Base-by-base conservation (phyloP, 2,888 invertebrate species). In the Aphidoletes aphidimyza region DNA sequence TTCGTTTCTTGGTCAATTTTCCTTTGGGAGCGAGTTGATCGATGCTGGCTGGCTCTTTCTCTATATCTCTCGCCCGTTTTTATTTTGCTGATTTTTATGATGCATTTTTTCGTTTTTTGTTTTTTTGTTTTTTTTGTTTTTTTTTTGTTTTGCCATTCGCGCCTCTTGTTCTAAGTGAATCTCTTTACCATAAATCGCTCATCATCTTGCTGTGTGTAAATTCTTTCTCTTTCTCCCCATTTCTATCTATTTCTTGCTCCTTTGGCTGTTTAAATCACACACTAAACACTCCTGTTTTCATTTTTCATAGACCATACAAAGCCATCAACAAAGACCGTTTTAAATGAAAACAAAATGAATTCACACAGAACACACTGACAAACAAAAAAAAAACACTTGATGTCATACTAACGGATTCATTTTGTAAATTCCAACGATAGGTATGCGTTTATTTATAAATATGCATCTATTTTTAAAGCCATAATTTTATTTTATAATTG, bases 1-100 rank as follows among this genome's bases (percentile, higher is more conserved):
- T 69, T 69, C 14, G 69, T 30, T 54, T 69, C 69, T 69, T 69
- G 69, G 69, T 30, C 69, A 69, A 69, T 69, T n/a, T 69, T 69
- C 69, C 69, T 54, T 11, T 30, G 26, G 34, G 34, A 19, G 69
- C 14, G n/a, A n/a, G 69, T 69, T 14, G 69, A 69, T 69, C 30
- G 34, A 9, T 69, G 17, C 30, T 47, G 2, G 39, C 11, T 11
- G 17, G 30, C 2, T 30, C 30, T 69, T 69, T 14, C n/a, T n/a
- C n/a, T n/a, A n/a, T n/a, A n/a, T n/a, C n/a, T n/a, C n/a, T n/a
- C n/a, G n/a, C n/a, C n/a, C n/a, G n/a, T 69, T 34, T 34, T 14
- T 30, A 1, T 30, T 30, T 2, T 26, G 30, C 14, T 69, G 11
- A 30, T 69, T 69, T 69, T 5, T 69, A 11, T 69, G 30, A 2